These are phyloP conservation scores for Brotula barbata DNA, from an alignment of 2,797 vertebrate species.

Conservation along the genomic window DNA sequence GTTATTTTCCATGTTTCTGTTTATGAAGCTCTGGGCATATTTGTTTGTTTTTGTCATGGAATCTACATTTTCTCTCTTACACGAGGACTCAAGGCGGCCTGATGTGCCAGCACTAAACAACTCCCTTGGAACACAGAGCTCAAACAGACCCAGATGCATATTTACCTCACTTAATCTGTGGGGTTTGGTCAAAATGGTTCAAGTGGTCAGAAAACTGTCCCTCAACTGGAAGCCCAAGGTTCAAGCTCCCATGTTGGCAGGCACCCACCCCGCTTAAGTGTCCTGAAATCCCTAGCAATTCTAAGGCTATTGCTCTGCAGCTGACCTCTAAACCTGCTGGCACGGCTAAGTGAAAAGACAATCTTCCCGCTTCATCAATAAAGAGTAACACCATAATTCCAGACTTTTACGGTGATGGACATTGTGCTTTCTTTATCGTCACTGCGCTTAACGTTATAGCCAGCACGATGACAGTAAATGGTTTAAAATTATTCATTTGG, in stretches of 20 bases:
- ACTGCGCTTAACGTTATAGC: background rate
- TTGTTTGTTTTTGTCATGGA: constrained; percentile 78
- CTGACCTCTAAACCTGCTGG: constrained; percentile 5
- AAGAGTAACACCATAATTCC: constrained; percentile 14
- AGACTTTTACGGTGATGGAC: background rate
- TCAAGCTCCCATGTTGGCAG: constrained; percentile 28
- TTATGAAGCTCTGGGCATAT: constrained; percentile 70
- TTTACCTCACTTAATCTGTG: constrained; percentile 51
- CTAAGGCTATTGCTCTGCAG: constrained; percentile 17
- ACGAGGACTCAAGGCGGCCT: constrained; percentile 52
- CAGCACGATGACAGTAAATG: background rate
- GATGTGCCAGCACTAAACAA: constrained; percentile 56
- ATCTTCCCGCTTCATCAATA: constrained; percentile 18
- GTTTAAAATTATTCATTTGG: constrained; percentile 3
- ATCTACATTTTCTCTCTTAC: constrained; percentile 73
- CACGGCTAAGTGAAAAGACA: constrained; percentile 23
- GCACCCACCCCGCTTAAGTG: constrained; percentile 20
- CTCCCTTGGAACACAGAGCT: constrained; percentile 43
- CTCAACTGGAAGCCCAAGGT: constrained; percentile 33
- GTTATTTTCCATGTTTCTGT: constrained; percentile 73
- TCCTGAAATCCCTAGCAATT: constrained; percentile 38
- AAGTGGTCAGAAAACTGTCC: constrained; percentile 54
- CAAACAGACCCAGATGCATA: constrained; percentile 39
- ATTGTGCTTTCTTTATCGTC: constrained; percentile 8
- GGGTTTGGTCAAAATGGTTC: constrained; percentile 64